Base-by-base conservation (phyloP, 2,113 vertebrate species). In the Brienomyrus longianalis region DNA sequence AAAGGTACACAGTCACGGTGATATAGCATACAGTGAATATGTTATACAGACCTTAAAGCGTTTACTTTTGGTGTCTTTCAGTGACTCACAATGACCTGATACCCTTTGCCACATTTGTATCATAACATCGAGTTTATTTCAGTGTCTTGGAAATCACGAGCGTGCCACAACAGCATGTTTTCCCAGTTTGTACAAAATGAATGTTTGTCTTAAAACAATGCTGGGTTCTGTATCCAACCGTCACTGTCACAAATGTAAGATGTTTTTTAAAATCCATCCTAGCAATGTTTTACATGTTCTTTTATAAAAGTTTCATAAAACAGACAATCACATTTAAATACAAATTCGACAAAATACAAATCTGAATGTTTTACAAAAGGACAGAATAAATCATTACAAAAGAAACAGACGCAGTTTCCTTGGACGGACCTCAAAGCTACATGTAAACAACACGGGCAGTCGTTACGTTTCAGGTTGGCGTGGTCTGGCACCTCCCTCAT, bases 301-400 rank as follows among this genome's bases (percentile, higher is more conserved):
- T 56, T 80, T 80, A 80, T 80, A 80, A 80, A 80, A 80, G 74
- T 80, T 19, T 80, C 74, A 80, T 80, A 80, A 80, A 80, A 80
- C 74, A 80, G 35, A 80, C 74, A 43, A 8, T 80, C 35, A 80
- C 74, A 80, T 43, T 80, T 43, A 80, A 80, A 80, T 80, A 80
- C 74, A 80, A 80, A 80, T 80, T 80, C 0, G 74, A 80, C 74
- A 80, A 80, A 80, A 80, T 80, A 80, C 74, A 80, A 80, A 80
- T 80, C 74, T 80, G 74, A 43, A 80, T 80, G 74, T 35, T 43
- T 80, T 80, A 80, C 74, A 35, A 80, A 80, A 80, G 35, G 74
- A 77, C 70, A 77, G 70, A 35, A 80, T 80, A 39, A 80, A 80
- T 80, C 74, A 80, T 80, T 80, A 43, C 7, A 80, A 80, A 39